Base-by-base conservation (phyloP, 2,797 vertebrate species). In the Enteromius treurensis region DNA sequence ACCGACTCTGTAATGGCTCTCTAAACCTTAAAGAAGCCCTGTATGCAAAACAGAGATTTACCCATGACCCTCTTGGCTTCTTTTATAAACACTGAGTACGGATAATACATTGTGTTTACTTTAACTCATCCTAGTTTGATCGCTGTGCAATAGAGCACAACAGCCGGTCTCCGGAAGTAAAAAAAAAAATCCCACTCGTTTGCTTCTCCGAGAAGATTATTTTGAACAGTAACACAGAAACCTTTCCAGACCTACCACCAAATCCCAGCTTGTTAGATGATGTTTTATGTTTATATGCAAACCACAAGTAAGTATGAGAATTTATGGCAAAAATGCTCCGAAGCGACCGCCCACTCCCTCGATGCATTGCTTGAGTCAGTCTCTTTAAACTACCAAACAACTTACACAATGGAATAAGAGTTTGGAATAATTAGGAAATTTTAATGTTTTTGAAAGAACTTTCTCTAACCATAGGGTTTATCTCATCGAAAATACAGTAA, bases 11-110 rank as follows among this genome's bases (percentile, higher is more conserved):
- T 19, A 34, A 26, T 32, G 67, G 69, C 51, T 79, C 17, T 73
- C 29, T 49, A 34, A 82, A 67, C 68, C 58, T 77, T 79, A 76
- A 81, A 81, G 75, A 83, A 86, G 81, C 60, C 78, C 29, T 11
- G 34, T 75, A 58, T 40, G 68, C 51, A 32, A 47, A 73, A n/a
- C 75, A 21, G 64, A 77, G 51, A 62, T 68, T 45, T 19, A 29
- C 77, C 45, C 55, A 49, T 87, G 84, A 81, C 80, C 69, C 80
- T 65, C 3, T 58, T 74, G 51, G 82, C 65, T 76, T 79, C 7
- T 73, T 64, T 51, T 82, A 74, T 83, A 89, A 86, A 86, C 83
- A 82, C 51, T 32, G 77, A 78, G 60, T 26, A 55, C 23, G 75
- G 13, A 14, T 45, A 29, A 69, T 70, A 68, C 49, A 62, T 69